Evolutionary conservation across 2,113 vertebrate genomes (phyloP), one percentile per base, ranked within the genome.

Genomic region (Bubo blakistoni): DNA sequence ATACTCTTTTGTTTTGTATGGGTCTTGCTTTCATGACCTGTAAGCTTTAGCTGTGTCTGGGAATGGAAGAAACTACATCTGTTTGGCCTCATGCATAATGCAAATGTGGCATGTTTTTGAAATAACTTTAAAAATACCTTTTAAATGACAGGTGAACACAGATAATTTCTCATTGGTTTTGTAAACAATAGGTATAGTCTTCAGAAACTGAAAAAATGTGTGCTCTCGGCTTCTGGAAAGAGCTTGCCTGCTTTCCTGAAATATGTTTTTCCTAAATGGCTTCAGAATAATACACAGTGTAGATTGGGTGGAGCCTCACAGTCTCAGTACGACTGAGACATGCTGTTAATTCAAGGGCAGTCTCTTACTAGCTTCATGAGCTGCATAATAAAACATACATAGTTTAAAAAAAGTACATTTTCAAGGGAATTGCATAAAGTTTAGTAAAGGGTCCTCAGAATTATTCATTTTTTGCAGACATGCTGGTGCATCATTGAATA

Each of bases 311-410:
- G 91, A 83, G 95, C 61, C 66, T 91, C 17, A 6, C 72, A 52
- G 83, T 79, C 88, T 89, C 77, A 16, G 40, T 52, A 87, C 70
- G 52, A 72, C 42, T 81, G 47, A 94, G 86, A n/a, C 58, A 40
- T 27, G 67, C 86, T 66, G 49, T 87, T 96, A 85, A 87, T 94
- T 95, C 86, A 94, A 93, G 95, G 84, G 55, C 74, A 70, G 59
- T 46, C 49, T 81, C 84, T 57, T 46, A 51, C 6, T 27, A 67
- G 71, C 72, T 87, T 79, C 34, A 73, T 46, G 69, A 94, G 85
- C 81, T 77, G 88, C 69, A 81, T 84, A 70, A 84, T 76, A 86
- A 96, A 95, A 73, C 36, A 20, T 66, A 36, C 10, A 9, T 3
- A 44, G 22, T n/a, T 3, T 13, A 55, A 61, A 72, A 77, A 44